phyloP scores from a whole-genome alignment of 37 sponge, comb jelly and placozoan species.

The Ephydatia muelleri region DNA sequence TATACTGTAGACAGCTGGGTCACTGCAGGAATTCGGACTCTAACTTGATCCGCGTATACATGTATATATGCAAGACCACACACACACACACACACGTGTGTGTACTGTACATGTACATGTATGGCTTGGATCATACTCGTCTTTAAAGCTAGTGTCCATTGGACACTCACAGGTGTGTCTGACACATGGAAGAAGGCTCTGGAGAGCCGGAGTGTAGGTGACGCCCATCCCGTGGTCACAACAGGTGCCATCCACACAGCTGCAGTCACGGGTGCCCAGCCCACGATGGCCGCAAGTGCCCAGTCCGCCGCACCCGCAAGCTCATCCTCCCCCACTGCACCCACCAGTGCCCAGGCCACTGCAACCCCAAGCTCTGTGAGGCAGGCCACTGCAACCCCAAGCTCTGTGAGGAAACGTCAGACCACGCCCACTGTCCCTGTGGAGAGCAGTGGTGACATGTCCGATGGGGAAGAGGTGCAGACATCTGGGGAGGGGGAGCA shows the following conservation, averaged over 20 bases:
- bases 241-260: too few species aligned
- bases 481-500: background rate
- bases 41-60: too few species aligned
- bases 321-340: too few species aligned
- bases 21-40: too few species aligned
- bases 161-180: background rate
- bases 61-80: too few species aligned
- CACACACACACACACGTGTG: too few species aligned
- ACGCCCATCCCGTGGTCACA: background rate
- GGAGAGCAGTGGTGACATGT: background rate
- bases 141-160: background rate
- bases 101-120: too few species aligned
- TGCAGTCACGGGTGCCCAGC: too few species aligned
- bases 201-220: background rate
- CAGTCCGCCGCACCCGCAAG: too few species aligned
- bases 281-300: too few species aligned
- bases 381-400: background rate
- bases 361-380: too few species aligned
- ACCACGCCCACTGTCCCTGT: background rate
- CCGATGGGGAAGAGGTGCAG: background rate
- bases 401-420: background rate
- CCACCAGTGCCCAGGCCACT: too few species aligned
- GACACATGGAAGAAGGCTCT: background rate
- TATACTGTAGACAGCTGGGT: background rate
- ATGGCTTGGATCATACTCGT: background rate